Evolutionary conservation across 2,888 invertebrate species (phyloP), one percentile per base, ranked within the genome.

Genomic region (Nymphalis c-album): DNA sequence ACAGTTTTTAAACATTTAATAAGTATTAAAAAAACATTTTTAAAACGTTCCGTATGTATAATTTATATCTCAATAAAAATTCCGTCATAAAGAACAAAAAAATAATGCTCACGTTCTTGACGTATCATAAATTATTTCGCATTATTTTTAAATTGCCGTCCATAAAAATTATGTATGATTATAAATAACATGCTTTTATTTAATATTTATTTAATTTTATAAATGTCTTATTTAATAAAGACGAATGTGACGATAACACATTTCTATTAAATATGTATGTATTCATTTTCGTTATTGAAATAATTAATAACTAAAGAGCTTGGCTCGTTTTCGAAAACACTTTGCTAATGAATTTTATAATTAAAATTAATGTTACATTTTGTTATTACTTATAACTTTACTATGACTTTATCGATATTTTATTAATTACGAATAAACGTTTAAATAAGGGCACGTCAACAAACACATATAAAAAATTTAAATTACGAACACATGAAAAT

Each of bases 201-300:
- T 59, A 40, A 13, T 40, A 13, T 40, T 40, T 40, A 40, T 40
- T 3, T 64, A 53, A 64, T 60, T 60, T 53, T 64, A 60, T 53
- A 64, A 60, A 64, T 60, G 64, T 46, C 64, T 53, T 53, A 53
- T 46, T 53, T 64, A 64, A 64, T 26, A 60, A 60, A 64, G 59
- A 64, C 47, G 51, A 53, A 64, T 64, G 60, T 22, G 40, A 31
- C 64, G 22, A n/a, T 45, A 60, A 60, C 59, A 60, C 45, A 60
- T 64, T 64, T 64, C 60, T 51, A 53, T 35, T 18, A 57, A 35
- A 18, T 40, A 40, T 40, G 40, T 13, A 40, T 10, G 20, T 6
- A 10, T 35, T 35, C n/a, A 13, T 17, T 57, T 64, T 59, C 40
- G 50, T 64, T 59, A 51, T 64, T 59, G 26, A 59, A 51, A 50